phyloP scores from a whole-genome alignment of 2,888 invertebrate species.

The Muscina levida region DNA sequence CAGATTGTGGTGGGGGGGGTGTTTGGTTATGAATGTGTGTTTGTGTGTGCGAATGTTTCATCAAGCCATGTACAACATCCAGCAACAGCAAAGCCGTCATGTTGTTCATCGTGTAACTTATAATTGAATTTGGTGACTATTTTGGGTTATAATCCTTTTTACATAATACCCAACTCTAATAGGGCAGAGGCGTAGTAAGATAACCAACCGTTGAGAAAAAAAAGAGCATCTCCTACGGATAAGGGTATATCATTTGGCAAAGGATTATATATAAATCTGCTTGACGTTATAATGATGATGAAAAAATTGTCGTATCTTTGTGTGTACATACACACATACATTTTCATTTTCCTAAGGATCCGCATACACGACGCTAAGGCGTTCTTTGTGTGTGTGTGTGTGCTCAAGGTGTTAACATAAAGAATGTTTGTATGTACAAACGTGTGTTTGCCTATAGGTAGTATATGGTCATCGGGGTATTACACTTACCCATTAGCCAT shows the following conservation, averaged over 20 bases:
- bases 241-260: neutral
- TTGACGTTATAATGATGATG: too few species aligned
- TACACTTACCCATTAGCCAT: constrained; percentile 36
- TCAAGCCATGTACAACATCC: neutral
- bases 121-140: constrained; percentile 61
- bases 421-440: too few species aligned
- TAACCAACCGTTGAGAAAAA: too few species aligned
- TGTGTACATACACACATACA: too few species aligned
- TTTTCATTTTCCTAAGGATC: too few species aligned
- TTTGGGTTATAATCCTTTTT: constrained; percentile 60
- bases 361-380: too few species aligned
- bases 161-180: constrained; percentile 38
- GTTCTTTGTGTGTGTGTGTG: too few species aligned
- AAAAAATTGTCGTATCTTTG: too few species aligned
- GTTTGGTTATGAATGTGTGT: neutral
- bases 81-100: neutral
- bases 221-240: neutral
- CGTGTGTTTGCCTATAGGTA: too few species aligned
- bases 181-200: neutral
- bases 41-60: neutral
- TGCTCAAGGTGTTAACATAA: too few species aligned
- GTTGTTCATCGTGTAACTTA: constrained; percentile 55
- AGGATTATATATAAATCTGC: too few species aligned
- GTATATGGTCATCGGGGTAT: too few species aligned
- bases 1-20: neutral